Evolutionary conservation across 2,888 invertebrate genomes (phyloP), one percentile per base, ranked within the genome.

Genomic region (Dioctria rufipes): DNA sequence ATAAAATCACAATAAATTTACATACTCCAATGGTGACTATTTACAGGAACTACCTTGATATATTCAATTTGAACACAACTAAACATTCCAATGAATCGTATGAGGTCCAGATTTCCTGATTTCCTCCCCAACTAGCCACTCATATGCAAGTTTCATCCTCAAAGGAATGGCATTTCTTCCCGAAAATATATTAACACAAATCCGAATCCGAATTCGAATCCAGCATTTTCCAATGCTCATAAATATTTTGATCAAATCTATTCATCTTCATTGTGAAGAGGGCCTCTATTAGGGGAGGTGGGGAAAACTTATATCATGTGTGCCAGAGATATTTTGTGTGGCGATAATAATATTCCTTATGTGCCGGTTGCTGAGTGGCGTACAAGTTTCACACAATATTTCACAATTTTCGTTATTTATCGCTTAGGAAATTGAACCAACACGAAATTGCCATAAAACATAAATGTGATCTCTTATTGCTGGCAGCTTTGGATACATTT

Each of bases 351-450:
- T 77, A 77, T 77, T 77, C 63, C 63, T n/a, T 77, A 63, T 77
- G 63, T 63, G 77, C 77, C 77, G 43, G 40, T 61, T 77, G 77
- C 43, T 77, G 77, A 77, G 77, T 77, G 77, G 63, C 77, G 63
- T 77, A 63, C 77, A 46, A 77, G 77, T 77, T 77, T 77, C 77
- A 77, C 77, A 77, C 77, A 77, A 61, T 77, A 77, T 77, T 77
- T 77, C 77, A 77, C 77, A 77, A 77, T 77, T 77, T 77, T 77
- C 77, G 77, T 77, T 77, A 77, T 77, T 77, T 77, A 77, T 77
- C 63, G 77, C 77, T 77, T 77, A 77, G 77, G 77, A 77, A 77
- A 77, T 77, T 77, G 77, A 77, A 77, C 77, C 77, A 77, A 77
- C 77, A 77, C 77, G 77, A 77, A 77, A 77, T 63, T 46, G 49